These are phyloP conservation scores for Cyprinodon tularosa DNA, from an alignment of 2,113 vertebrate species.

Conservation along the genomic window DNA sequence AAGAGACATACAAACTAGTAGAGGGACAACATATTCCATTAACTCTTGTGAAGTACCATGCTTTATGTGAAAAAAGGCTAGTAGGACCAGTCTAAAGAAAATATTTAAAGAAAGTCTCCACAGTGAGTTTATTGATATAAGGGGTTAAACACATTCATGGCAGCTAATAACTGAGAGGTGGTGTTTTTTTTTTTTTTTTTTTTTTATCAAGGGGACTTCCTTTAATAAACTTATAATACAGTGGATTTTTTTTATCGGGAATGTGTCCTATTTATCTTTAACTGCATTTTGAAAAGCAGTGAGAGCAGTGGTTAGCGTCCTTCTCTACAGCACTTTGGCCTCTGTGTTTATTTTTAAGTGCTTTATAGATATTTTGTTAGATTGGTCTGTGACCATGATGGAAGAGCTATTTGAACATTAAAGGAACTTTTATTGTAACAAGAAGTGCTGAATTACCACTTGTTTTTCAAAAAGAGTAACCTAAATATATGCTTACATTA, in stretches of 20 bases:
- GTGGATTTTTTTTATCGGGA: background rate
- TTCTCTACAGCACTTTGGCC: no score
- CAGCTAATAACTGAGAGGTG: no score
- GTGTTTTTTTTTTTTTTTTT: background rate
- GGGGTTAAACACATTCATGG: no score
- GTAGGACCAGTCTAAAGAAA: background rate
- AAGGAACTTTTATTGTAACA: background rate
- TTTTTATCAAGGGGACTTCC: background rate
- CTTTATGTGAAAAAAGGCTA: background rate
- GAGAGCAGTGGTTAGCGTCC: background rate
- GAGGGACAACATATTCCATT: background rate
- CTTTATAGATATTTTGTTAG: no score
- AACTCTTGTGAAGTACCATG: background rate
- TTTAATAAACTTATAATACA: background rate
- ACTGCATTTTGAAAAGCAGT: background rate
- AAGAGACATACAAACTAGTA: background rate
- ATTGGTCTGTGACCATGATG: background rate
- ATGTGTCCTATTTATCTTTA: background rate
- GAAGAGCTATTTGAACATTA: background rate
- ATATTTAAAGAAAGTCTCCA: background rate
- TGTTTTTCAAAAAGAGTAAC: background rate
- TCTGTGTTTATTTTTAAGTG: no score
- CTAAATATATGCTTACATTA: no score
- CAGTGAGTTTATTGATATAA: no score
- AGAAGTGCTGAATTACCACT: background rate